These are phyloP conservation scores for Corythucha ciliata DNA, from an alignment of 2,888 invertebrate genomes.

Conservation along the genomic window DNA sequence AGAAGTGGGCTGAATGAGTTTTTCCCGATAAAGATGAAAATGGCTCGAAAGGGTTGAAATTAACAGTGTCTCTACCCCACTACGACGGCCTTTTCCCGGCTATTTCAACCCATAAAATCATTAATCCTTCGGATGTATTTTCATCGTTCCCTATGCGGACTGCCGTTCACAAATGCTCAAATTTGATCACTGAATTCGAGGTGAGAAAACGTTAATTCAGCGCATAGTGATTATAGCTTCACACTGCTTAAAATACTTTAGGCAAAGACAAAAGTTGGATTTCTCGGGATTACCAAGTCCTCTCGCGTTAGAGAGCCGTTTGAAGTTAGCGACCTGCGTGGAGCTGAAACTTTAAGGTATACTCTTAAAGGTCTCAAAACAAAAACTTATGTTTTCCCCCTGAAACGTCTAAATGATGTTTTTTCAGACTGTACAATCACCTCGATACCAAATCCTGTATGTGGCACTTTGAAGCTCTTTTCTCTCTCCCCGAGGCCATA, in stretches of 20 bases:
- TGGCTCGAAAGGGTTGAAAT: conserved; percentile 15
- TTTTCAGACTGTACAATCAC: conserved; percentile 22
- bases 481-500: conserved; percentile 19
- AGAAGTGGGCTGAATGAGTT: neutral
- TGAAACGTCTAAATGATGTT: neutral
- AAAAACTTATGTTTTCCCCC: too few relatives aligned
- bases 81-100: conserved; percentile 26
- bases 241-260: too few relatives aligned
- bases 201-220: too few relatives aligned
- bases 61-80: conserved; percentile 21
- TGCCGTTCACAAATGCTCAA: conserved; percentile 25
- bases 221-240: too few relatives aligned
- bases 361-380: neutral
- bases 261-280: too few relatives aligned
- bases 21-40: conserved; percentile 10
- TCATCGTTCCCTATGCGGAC: conserved; percentile 17
- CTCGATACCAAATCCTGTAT: conserved; percentile 23
- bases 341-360: conserved; percentile 21
- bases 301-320: neutral
- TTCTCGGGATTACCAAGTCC: too few relatives aligned
- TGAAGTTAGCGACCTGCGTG: neutral
- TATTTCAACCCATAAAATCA: conserved; percentile 19
- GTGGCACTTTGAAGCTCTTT: conserved; percentile 25
- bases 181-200: conserved; percentile 21
- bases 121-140: conserved; percentile 17